phyloP scores from a whole-genome alignment of 2,113 vertebrate species.

The Hippoglossus stenolepis region DNA sequence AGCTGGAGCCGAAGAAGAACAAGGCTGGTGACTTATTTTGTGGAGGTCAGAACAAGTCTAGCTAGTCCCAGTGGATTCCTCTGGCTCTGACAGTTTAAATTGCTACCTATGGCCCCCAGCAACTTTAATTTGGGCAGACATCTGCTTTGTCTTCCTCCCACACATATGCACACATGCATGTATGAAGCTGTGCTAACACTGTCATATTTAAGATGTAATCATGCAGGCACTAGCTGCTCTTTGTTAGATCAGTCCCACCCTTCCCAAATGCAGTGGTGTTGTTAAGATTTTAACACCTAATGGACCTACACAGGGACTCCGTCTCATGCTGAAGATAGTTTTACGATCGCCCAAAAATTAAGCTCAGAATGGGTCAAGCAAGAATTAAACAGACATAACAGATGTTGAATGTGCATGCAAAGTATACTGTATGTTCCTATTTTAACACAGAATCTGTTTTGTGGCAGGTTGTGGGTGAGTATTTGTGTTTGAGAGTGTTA shows the following conservation, averaged over 20 bases:
- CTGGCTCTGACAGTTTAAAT: constrained; percentile 20
- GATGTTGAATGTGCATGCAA: not conserved
- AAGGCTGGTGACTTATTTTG: constrained; percentile 1
- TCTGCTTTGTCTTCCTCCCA: not conserved
- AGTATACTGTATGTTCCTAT: too few species aligned
- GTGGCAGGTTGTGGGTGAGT: too few species aligned
- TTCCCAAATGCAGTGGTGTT: not conserved
- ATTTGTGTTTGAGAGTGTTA: too few species aligned
- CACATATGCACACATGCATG: not conserved
- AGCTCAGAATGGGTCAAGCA: not conserved
- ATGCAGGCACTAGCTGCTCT: not conserved
- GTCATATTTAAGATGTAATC: constrained; percentile 21
- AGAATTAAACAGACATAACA: not conserved
- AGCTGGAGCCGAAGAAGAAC: constrained; percentile 13
- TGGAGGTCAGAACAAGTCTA: not conserved
- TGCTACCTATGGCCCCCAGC: constrained; percentile 7
- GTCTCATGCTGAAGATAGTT: not conserved
- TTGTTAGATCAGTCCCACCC: not conserved
- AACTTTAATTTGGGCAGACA: not conserved
- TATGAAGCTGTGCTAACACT: constrained; percentile 20
- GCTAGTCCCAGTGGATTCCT: constrained; percentile 8
- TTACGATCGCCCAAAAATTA: not conserved
- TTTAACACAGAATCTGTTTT: too few species aligned
- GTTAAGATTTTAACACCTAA: constrained; percentile 1
- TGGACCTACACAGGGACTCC: not conserved